Conservation (phyloP, 2,113 vertebrate genomes). For the Engraulis encrasicolus region DNA sequence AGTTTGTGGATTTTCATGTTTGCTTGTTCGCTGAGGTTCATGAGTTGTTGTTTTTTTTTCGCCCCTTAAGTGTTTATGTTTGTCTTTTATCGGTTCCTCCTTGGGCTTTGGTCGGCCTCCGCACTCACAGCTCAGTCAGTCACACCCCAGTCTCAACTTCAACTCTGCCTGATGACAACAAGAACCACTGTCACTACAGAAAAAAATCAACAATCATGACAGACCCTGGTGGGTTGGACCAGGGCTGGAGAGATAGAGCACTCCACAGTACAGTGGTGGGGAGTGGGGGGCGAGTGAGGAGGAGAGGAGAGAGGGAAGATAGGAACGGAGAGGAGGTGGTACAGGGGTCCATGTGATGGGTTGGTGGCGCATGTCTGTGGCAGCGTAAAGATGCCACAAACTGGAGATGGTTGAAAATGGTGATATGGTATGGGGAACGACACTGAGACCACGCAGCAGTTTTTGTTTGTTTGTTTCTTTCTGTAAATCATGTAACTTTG, state of each 20-base stretch:
- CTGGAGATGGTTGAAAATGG: slow-evolving; percentile 25
- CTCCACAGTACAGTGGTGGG: slow-evolving; percentile 55
- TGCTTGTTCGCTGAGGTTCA: too few species aligned
- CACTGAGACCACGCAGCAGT: slow-evolving; percentile 2
- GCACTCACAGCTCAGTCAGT: slow-evolving; percentile 72
- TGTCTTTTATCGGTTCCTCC: slow-evolving; percentile 64
- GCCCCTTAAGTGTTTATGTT: too few species aligned
- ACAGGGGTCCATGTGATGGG: too few species aligned
- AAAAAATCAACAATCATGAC: slow-evolving; percentile 64
- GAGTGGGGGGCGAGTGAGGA: slow-evolving; percentile 50
- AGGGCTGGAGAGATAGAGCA: slow-evolving; percentile 60
- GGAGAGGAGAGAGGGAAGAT: not conserved
- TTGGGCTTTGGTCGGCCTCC: slow-evolving; percentile 69
- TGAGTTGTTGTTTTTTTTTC: not conserved
- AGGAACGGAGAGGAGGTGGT: too few species aligned
- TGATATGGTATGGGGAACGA: slow-evolving; percentile 3
- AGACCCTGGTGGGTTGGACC: slow-evolving; percentile 57
- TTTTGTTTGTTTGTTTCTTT: not conserved
- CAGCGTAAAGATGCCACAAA: slow-evolving; percentile 3
- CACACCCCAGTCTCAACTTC: slow-evolving; percentile 80
- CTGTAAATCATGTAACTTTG: not conserved
- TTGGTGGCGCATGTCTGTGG: slow-evolving; percentile 28
- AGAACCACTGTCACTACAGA: slow-evolving; percentile 79
- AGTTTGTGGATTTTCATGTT: not conserved
- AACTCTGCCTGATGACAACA: slow-evolving; percentile 82